Evolutionary conservation across 2,888 invertebrate species (phyloP), one percentile per base, ranked within the genome.

Genomic region (Phasia obesa): DNA sequence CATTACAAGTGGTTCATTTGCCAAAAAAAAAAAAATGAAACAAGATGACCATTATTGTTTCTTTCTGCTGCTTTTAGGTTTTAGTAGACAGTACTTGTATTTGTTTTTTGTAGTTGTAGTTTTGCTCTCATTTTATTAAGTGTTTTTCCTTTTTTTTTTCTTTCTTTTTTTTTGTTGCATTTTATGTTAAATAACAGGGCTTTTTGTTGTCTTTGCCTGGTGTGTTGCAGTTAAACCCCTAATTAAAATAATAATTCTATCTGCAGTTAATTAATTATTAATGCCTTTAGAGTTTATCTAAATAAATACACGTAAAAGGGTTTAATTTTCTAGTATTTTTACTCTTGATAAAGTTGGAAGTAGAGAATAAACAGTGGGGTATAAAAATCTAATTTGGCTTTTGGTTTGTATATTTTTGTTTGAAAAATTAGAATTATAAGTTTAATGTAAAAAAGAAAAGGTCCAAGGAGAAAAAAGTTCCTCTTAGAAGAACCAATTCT

Each of bases 221-320:
- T 55, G 19, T 60, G 84, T 64, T 69, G 88, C 90, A 88, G 90
- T 88, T 90, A 90, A 89, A 90, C 91, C 90, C 90, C 90, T 91
- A 91, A 91, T 91, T 91, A 91, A 91, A 91, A 91, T 91, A 91
- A 90, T 91, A 91, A 76, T 75, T 67, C 75, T 71, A 70, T 76
- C 91, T 91, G 91, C 91, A 91, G 91, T 91, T 91, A 91, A 91
- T 91, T 91, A 91, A 91, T 90, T 91, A 91, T 91, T 91, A 89
- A 91, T 90, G 90, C 86, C 87, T 81, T 67, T 57, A 74, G 74
- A 60, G 57, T 38, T 25, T 75, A 49, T 65, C 74, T 78, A 59
- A 69, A 60, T 35, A 44, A 47, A 70, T 53, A 23, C 2, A 7
- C 35, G 44, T 15, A 42, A 60, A 67, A 67, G 13, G 27, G 13